Percentiles rank a stretch among this genome's conserved stretches.
Evolutionary conservation across 2,888 invertebrate genomes (phyloP).

Genomic region (Drosophila fulvimacula): DNA sequence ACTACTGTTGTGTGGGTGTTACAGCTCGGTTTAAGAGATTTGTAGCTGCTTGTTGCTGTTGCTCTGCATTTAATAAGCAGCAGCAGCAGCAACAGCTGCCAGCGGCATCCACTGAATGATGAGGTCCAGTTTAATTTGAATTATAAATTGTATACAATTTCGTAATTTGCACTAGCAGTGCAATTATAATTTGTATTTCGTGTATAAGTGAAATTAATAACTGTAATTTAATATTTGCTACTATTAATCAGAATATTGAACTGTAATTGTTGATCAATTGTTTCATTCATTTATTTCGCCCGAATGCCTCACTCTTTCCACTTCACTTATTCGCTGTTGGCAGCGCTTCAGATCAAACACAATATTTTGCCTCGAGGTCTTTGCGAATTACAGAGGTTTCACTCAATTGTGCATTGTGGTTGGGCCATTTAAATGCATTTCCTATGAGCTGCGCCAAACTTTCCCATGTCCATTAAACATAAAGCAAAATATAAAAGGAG

Average conservation of each 20-base stretch:
- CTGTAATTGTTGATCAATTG: background rate
- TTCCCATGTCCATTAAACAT: slow-evolving; percentile 60
- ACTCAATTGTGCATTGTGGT: slow-evolving; percentile 34
- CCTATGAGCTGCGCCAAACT: slow-evolving; percentile 26
- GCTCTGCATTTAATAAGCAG: slow-evolving; percentile 49
- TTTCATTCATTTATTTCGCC: too few species aligned
- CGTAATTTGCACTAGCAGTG: slow-evolving; percentile 30
- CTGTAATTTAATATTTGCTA: background rate
- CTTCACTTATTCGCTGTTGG: background rate
- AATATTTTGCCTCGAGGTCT: slow-evolving; percentile 18
- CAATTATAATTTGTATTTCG: slow-evolving; percentile 8
- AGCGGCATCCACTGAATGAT: slow-evolving; percentile 37
- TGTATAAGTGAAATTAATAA: background rate
- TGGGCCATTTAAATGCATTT: slow-evolving; percentile 50
- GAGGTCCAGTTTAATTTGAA: slow-evolving; percentile 54
- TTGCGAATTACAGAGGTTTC: slow-evolving; percentile 41
- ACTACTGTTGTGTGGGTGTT: slow-evolving; percentile 43
- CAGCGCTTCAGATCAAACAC: slow-evolving; percentile 18
- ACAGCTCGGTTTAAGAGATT: slow-evolving; percentile 65
- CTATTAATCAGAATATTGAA: background rate
- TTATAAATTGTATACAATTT: slow-evolving; percentile 52
- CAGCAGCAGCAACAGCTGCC: slow-evolving; percentile 54
- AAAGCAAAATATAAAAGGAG: slow-evolving; percentile 28
- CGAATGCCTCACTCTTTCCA: background rate
- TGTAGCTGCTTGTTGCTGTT: slow-evolving; percentile 45